Evolutionary conservation across 2,797 vertebrate species (phyloP), one percentile per base, ranked within the genome.

Genomic region (Oophaga sylvatica): DNA sequence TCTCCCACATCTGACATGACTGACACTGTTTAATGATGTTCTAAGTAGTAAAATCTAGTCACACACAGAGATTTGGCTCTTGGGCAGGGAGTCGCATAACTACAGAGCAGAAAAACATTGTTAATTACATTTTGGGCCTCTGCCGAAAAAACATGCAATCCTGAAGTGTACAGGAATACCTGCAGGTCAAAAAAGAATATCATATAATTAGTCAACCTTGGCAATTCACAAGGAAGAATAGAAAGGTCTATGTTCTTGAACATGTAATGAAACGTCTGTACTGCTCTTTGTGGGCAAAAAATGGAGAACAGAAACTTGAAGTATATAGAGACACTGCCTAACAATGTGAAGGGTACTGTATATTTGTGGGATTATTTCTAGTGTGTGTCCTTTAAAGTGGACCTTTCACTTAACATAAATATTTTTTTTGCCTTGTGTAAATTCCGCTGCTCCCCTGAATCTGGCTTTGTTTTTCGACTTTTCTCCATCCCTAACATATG

Each of bases 141-240:
- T 91, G 87, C 84, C 90, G 90, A 87, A 89, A 92, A 90, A 67
- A 84, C 78, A 92, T 70, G 71, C 71, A 41, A 65, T 76, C 90
- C 63, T 90, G 62, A 70, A 62, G 80, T 91, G 84, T 77, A 91
- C 90, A 90, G 90, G 0, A 87, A 85, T 88, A 75, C 88, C 91
- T 91, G 88, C 86, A 88, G 80, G 88, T 90, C 67, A 91, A 90
- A 87, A 0, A 17, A 81, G 26, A 88, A 71, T 87, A 85, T 68
- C 77, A 88, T 88, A 90, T 88, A 91, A 92, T 90, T 45, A 91
- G 59, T 26, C 86, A 60, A n/a, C 56, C 87, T 76, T 86, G 75
- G 48, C 78, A 79, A 78, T 80, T 60, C 70, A 87, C 56, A 19
- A 62, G 53, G 68, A 88, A 80, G 70, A 26, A 84, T 56, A 59